phyloP scores from a whole-genome alignment of 2,888 invertebrate genomes.

The Eupithecia centaureata region DNA sequence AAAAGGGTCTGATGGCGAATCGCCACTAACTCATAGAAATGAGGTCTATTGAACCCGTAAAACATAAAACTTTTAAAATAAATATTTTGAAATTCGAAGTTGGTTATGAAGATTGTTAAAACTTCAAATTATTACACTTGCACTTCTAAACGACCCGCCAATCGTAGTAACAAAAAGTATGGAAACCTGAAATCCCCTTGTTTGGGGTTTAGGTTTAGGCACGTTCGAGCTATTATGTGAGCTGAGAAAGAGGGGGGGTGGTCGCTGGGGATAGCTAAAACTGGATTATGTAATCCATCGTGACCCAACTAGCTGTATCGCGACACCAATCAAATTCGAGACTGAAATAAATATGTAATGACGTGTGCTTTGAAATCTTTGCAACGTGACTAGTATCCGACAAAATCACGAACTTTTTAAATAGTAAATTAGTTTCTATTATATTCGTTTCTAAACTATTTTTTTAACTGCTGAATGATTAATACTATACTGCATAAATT shows the following conservation, averaged over 20 bases:
- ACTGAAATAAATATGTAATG: conserved; percentile 31
- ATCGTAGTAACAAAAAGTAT: neutral
- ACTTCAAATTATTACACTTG: too few species aligned
- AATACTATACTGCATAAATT: too few species aligned
- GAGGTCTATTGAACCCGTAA: too few species aligned
- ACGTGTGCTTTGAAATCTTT: conserved; percentile 41
- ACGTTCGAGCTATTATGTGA: neutral
- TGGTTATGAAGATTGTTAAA: too few species aligned
- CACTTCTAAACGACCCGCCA: too few species aligned
- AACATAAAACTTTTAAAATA: too few species aligned
- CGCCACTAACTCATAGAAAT: too few species aligned
- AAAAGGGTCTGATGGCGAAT: too few species aligned
- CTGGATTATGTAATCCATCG: conserved; percentile 55
- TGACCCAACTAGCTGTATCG: conserved; percentile 48
- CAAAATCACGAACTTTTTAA: neutral
- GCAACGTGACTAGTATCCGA: conserved; percentile 26
- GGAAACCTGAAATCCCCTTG: neutral
- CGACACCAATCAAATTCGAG: conserved; percentile 20
- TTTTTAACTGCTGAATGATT: too few species aligned
- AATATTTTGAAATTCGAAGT: too few species aligned
- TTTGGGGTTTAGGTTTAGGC: neutral
- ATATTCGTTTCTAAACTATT: too few species aligned
- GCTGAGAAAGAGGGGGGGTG: neutral
- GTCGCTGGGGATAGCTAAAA: conserved; percentile 30
- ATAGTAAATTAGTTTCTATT: too few species aligned